These are phyloP conservation scores for Rhogogaster chlorosoma DNA, from an alignment of 2,888 invertebrate species.

Conservation along the genomic window DNA sequence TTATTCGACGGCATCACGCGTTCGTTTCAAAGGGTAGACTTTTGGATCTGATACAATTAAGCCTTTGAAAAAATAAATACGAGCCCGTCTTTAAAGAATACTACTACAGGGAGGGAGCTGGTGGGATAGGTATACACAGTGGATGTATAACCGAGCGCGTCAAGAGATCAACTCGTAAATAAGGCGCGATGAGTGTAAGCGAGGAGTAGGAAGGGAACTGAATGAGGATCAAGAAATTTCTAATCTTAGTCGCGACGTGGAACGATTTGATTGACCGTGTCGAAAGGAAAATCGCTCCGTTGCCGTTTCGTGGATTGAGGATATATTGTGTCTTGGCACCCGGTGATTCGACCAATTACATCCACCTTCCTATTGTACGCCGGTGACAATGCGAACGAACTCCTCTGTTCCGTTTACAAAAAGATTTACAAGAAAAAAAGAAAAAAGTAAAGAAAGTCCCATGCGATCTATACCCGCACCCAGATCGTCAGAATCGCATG, in stretches of 20 bases:
- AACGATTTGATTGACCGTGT: slow-evolving; percentile 56
- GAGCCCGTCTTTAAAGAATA: slow-evolving; percentile 28
- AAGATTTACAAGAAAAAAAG: not conserved
- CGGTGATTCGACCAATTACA: slow-evolving; percentile 56
- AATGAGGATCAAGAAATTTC: slow-evolving; percentile 55
- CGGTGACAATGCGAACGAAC: slow-evolving; percentile 32
- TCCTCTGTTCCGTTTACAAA: not conserved
- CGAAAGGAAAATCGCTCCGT: slow-evolving; percentile 60
- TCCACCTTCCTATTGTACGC: slow-evolving; percentile 9
- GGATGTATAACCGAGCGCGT: slow-evolving; percentile 27
- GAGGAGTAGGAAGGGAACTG: not conserved
- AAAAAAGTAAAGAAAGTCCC: not conserved
- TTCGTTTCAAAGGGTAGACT: slow-evolving; percentile 41
- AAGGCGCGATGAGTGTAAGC: slow-evolving; percentile 34
- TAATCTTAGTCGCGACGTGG: slow-evolving; percentile 59
- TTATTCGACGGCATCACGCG: slow-evolving; percentile 37
- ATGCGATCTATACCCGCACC: not conserved
- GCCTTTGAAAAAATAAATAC: slow-evolving; percentile 54
- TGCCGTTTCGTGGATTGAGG: slow-evolving; percentile 52
- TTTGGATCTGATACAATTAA: slow-evolving; percentile 51
- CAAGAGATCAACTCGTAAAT: slow-evolving; percentile 31
- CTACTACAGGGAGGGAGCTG: not conserved
- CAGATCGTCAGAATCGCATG: not conserved
- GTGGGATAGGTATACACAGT: slow-evolving; percentile 1
- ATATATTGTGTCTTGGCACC: slow-evolving; percentile 21